Evolutionary conservation across 2,797 vertebrate species (phyloP), one percentile per base, ranked within the genome.

Genomic region (Alectoris magna): DNA sequence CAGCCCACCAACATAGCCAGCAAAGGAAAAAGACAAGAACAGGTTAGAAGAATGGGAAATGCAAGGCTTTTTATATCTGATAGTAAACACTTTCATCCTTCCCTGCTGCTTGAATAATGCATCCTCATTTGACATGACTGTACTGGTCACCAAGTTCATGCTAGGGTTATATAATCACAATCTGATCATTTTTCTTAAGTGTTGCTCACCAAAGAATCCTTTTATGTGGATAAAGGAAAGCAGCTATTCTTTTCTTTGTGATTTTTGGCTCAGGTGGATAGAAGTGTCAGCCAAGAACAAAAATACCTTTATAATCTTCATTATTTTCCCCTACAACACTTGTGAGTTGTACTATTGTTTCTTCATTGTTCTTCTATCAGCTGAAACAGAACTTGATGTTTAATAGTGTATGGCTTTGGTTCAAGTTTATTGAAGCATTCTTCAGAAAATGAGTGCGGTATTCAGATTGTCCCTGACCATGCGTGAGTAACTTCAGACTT

Each of bases 111-210:
- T 93, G 93, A 95, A 95, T 95, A 93, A 96, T 95, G 93, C 89
- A 94, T 95, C 85, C 94, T 93, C 94, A 95, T 96, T 91, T 95
- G 93, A 96, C 84, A 88, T 84, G 91, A 95, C 91, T 94, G n/a
- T 82, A 79, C 84, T 93, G 92, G 96, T 95, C 95, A 96, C 91
- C 76, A 87, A 79, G 93, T 96, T 96, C 96, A 96, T 67, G 74
- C 51, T 89, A 73, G 79, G 92, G 95, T 95, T 94, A 96, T 95
- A 89, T 84, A 91, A 95, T 96, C 93, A 96, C 91, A 88, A 79
- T 94, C 84, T 94, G 91, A 95, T 92, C 87, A 76, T 95, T 95
- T 95, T 94, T 95, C 93, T 91, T 92, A 81, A 94, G 94, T 85
- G 71, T 60, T 93, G 60, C 74, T 94, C 87, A 90, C 76, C 60